phyloP scores from a whole-genome alignment of 2,113 vertebrate species.

The Sander vitreus region DNA sequence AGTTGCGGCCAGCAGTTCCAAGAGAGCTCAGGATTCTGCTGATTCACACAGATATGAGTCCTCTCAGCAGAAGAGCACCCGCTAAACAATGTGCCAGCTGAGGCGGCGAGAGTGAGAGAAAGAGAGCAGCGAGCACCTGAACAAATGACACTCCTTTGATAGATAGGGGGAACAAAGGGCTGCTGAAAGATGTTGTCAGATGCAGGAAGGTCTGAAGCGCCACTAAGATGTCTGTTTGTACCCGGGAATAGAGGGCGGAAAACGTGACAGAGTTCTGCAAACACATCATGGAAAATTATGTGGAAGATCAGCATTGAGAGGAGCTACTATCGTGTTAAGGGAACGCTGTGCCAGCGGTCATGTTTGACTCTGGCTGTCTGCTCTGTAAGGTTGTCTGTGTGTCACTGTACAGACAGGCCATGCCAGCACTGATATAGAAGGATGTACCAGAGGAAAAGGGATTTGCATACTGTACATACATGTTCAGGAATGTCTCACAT shows the following conservation, averaged over 20 bases:
- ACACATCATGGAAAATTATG: constrained; percentile 27
- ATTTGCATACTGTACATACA: neutral
- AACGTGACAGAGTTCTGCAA: constrained; percentile 35
- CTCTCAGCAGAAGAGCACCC: constrained; percentile 14
- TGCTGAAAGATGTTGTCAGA: constrained; percentile 40
- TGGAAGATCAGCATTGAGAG: constrained; percentile 12
- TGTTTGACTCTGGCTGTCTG: constrained; percentile 23
- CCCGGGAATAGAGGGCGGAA: constrained; percentile 34
- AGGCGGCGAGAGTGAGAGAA: constrained; percentile 28
- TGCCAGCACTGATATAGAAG: neutral
- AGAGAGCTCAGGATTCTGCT: neutral
- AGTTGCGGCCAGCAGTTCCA: constrained; percentile 18
- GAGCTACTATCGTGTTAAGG: neutral
- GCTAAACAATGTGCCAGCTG: constrained; percentile 46
- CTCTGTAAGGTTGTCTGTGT: neutral
- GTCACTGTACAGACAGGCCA: neutral
- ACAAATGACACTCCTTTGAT: constrained; percentile 69
- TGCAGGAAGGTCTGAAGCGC: constrained; percentile 17
- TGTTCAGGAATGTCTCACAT: neutral
- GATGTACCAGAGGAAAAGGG: neutral
- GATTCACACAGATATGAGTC: constrained; percentile 8
- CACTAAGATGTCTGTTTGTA: constrained; percentile 42
- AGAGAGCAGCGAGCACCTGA: constrained; percentile 71
- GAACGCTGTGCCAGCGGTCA: neutral
- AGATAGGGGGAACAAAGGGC: constrained; percentile 41